These are phyloP conservation scores for Dendrolimus houi DNA, from an alignment of 2,888 invertebrate species.

Conservation along the genomic window DNA sequence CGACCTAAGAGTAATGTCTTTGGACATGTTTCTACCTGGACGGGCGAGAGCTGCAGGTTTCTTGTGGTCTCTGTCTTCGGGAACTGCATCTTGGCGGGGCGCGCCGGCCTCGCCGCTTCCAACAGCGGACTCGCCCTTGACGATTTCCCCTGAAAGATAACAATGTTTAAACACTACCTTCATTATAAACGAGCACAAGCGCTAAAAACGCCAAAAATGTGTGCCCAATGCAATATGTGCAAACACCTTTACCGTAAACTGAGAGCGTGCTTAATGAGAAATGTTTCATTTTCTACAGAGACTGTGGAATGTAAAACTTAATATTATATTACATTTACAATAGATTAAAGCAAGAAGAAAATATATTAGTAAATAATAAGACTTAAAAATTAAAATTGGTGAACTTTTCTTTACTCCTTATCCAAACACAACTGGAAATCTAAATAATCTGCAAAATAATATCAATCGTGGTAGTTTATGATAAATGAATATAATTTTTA, in stretches of 20 bases:
- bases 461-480: too few species aligned
- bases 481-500: too few species aligned
- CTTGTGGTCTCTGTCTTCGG: slow-evolving; percentile 77
- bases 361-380: too few species aligned
- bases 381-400: too few species aligned
- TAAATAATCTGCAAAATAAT: too few species aligned
- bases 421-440: too few species aligned
- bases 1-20: too few species aligned
- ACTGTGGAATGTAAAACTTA: too few species aligned
- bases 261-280: not conserved
- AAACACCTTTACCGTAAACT: not conserved
- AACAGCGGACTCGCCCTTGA: slow-evolving; percentile 51
- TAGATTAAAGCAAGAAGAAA: too few species aligned
- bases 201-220: not conserved
- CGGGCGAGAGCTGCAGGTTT: slow-evolving; percentile 82
- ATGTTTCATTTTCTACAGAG: too few species aligned
- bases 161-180: slow-evolving; percentile 1
- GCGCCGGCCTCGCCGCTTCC: slow-evolving; percentile 53
- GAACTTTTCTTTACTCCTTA: too few species aligned
- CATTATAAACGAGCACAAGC: slow-evolving; percentile 2
- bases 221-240: not conserved
- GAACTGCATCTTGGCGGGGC: slow-evolving; percentile 61
- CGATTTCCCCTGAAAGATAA: slow-evolving; percentile 39
- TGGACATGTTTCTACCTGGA: slow-evolving; percentile 71
- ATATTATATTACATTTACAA: too few species aligned